A percentile compares a stretch with the other conserved stretches of the same genome.
These are phyloP conservation scores for Hemibagrus guttatus DNA, from an alignment of 2,797 vertebrate genomes.

Conservation along the genomic window DNA sequence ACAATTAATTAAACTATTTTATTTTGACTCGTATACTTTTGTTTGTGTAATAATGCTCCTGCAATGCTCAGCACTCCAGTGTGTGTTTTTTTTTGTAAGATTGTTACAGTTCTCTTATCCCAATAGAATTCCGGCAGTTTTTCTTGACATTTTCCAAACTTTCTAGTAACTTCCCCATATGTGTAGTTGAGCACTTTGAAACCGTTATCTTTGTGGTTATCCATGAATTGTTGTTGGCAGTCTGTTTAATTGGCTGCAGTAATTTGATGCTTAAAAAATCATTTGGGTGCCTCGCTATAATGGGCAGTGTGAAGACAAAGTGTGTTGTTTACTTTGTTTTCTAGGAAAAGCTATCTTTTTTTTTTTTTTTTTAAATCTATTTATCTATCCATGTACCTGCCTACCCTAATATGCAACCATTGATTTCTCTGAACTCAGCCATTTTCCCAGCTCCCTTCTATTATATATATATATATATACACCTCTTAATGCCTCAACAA, in stretches of 20 bases:
- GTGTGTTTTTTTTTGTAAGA: neutral
- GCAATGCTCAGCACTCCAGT: neutral
- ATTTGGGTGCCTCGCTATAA: neutral
- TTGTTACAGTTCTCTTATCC: neutral
- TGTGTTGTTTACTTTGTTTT: neutral
- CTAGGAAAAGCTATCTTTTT: neutral
- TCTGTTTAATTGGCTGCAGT: neutral
- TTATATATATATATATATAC: too few species aligned
- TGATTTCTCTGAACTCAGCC: neutral
- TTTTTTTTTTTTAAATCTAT: neutral
- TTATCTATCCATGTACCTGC: neutral
- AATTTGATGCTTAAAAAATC: neutral
- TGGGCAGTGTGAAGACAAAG: neutral
- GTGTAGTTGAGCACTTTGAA: conserved; percentile 7
- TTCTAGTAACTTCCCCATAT: neutral
- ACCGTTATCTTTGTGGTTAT: neutral
- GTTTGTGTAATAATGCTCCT: neutral
- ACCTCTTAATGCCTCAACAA: neutral
- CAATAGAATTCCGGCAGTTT: neutral
- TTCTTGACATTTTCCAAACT: neutral
- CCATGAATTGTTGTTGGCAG: neutral
- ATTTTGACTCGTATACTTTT: neutral
- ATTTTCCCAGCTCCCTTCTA: neutral
- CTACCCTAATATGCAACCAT: neutral
- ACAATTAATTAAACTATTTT: neutral